Evolutionary conservation across 2,113 vertebrate genomes (phyloP).

Genomic region (Misgurnus anguillicaudatus): DNA sequence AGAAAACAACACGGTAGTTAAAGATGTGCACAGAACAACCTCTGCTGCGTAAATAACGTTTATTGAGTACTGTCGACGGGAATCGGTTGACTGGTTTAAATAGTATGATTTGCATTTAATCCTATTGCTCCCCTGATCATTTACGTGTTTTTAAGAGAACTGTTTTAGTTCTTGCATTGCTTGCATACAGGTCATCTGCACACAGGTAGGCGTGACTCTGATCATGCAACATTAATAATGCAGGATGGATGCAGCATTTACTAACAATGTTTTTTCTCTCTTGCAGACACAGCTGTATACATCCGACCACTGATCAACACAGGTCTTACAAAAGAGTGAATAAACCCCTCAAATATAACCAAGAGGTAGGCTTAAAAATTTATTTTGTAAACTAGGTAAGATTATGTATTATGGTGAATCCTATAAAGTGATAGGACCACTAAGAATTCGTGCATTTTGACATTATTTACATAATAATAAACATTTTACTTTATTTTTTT

Average conservation of each 20-base stretch:
- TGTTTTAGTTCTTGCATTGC: background rate
- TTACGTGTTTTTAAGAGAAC: background rate
- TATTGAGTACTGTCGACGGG: slow-evolving; percentile 6
- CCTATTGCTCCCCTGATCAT: background rate
- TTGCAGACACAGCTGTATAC: background rate
- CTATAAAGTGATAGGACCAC: background rate
- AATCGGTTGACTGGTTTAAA: slow-evolving; percentile 25
- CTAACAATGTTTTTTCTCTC: background rate
- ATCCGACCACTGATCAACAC: background rate
- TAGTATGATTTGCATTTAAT: background rate
- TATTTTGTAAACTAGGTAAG: no score
- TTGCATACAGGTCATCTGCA: slow-evolving; percentile 2
- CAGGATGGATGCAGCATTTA: slow-evolving; percentile 13
- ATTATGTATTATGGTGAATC: no score
- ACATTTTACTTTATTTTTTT: no score
- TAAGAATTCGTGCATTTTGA: background rate
- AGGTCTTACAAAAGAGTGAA: background rate
- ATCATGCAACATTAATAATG: slow-evolving; percentile 25
- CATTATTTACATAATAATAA: background rate
- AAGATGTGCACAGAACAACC: background rate
- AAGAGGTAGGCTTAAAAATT: no score
- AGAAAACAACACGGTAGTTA: slow-evolving; percentile 12
- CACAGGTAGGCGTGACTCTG: background rate
- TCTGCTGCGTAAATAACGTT: background rate
- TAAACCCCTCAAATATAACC: background rate